Evolutionary conservation across 2,113 vertebrate genomes (phyloP), one percentile per base, ranked within the genome.

Genomic region (Anolis sagrei): DNA sequence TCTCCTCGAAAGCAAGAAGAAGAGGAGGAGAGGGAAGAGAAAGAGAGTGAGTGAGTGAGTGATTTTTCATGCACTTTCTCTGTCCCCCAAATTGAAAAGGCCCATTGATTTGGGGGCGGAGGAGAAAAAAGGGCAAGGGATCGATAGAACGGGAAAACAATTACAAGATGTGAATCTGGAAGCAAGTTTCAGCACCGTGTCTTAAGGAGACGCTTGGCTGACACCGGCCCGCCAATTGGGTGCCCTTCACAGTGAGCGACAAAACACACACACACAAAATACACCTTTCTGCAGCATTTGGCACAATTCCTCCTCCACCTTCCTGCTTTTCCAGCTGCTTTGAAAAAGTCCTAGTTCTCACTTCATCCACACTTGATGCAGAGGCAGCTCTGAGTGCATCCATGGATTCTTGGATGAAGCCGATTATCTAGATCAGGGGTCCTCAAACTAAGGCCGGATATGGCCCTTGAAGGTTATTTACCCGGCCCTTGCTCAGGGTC

Each of bases 81-180:
- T 7, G 21, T 51, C 89, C 82, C 51, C 89, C 34, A 82, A 23
- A 87, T 13, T 84, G 91, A 92, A 73, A 92, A 92, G 72, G 88
- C 90, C 89, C 89, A 92, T 87, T 72, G 85, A 95, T 93, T 91
- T 9, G 83, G 84, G 44, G 1, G 0, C 62, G 54, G 86, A 84
- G 48, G 2, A 0, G 21, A 79, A 72, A 39, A 44, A 23, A 61
- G 27, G 76, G 49, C 32, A 7, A 36, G 10, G 81, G 66, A 92
- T 93, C 70, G 27, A 93, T 88, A 9, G 1, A 58, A 21, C 19
- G 83, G 81, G 73, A 66, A 78, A 86, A 85, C 89, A 90, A 88
- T 44, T 92, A 68, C 69, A 73, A 36, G 29, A 83, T 0, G 39
- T 44, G 81, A 77, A 54, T 75, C 44, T 54, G 2, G 0, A 4